These are phyloP conservation scores for Solenopsis invicta DNA, from an alignment of 1,140 invertebrate genomes.

Conservation along the genomic window DNA sequence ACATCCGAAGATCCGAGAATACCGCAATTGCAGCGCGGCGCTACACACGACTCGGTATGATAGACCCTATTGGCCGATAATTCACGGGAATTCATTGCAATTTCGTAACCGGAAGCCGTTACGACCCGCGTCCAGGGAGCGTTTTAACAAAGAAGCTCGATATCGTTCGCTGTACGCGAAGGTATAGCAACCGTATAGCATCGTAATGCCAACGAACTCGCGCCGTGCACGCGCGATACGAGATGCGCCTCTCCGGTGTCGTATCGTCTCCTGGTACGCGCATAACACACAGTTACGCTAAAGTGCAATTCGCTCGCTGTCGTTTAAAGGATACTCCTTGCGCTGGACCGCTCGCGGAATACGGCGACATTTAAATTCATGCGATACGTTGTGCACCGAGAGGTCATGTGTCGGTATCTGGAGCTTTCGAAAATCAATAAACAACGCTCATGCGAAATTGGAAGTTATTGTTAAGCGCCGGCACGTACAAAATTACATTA, in stretches of 20 bases:
- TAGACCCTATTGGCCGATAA: conserved; percentile 40
- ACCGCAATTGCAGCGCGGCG: too few relatives aligned
- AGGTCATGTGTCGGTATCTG: neutral
- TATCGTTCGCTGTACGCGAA: conserved; percentile 9
- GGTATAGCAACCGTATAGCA: too few relatives aligned
- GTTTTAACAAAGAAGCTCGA: conserved; percentile 41
- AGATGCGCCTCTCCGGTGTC: conserved; percentile 20
- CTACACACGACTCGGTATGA: conserved; percentile 5
- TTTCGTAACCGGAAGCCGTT: conserved; percentile 20
- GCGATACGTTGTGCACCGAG: neutral
- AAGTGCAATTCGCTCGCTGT: conserved; percentile 17
- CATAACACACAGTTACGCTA: neutral
- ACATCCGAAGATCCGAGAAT: neutral
- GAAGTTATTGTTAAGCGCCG: neutral
- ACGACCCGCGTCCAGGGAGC: conserved; percentile 3
- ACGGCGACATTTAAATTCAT: neutral
- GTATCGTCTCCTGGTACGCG: neutral
- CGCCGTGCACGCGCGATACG: neutral
- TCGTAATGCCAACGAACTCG: conserved; percentile 14
- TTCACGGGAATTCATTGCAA: conserved; percentile 33
- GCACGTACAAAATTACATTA: neutral
- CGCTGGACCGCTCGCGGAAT: neutral
- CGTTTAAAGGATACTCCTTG: neutral
- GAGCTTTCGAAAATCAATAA: neutral
- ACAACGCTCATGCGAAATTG: neutral